These are phyloP conservation scores for Poliocrania exsul DNA, from an alignment of 2,797 vertebrate species.

Conservation along the genomic window DNA sequence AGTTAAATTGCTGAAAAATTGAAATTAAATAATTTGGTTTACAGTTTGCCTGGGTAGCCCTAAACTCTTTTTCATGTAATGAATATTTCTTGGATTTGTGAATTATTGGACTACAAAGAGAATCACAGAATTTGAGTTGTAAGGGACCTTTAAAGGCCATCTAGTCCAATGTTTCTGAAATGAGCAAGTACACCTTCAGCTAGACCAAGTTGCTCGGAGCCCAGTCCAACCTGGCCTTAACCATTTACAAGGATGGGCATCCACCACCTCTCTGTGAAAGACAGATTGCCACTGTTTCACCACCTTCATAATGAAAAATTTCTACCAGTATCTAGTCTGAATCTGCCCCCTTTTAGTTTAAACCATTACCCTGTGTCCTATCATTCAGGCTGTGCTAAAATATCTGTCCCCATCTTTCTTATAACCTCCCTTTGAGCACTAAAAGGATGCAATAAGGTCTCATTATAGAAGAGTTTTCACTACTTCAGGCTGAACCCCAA, in stretches of 20 bases:
- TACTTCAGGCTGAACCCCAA: neutral
- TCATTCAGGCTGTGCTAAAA: rapidly evolving
- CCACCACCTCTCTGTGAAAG: neutral
- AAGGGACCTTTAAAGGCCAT: neutral
- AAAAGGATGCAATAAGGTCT: neutral
- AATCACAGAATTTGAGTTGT: neutral
- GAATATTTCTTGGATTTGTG: neutral
- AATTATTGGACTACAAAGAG: neutral
- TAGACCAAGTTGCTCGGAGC: neutral
- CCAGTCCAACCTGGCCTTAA: neutral
- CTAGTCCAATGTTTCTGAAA: neutral
- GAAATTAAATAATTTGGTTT: neutral
- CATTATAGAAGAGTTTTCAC: neutral
- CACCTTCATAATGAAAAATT: neutral
- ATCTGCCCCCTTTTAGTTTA: neutral
- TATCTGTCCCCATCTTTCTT: neutral
- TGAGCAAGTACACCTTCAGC: neutral
- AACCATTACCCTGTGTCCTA: neutral
- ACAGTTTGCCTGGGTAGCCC: neutral
- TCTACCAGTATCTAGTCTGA: neutral
- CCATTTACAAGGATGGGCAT: neutral
- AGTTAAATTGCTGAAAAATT: neutral
- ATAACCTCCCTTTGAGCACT: neutral
- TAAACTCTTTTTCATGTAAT: neutral
- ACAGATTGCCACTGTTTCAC: neutral